Percentiles rank a stretch among this genome's conserved stretches.
phyloP scores from a whole-genome alignment of 2,888 invertebrate genomes.

The Sycophila texana region DNA sequence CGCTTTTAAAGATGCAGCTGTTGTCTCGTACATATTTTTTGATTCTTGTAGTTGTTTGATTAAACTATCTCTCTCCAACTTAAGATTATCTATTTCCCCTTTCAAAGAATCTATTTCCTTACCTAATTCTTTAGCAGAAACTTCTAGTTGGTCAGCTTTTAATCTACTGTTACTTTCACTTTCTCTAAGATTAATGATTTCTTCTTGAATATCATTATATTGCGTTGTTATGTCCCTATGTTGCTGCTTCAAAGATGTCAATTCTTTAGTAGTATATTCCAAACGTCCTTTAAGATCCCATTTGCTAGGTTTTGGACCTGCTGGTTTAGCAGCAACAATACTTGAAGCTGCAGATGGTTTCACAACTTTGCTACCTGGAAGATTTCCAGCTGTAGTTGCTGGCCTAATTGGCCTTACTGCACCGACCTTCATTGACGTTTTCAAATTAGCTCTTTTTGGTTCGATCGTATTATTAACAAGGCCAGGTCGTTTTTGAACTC shows the following conservation, averaged over 20 bases:
- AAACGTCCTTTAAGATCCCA: slow-evolving; percentile 72
- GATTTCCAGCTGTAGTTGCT: slow-evolving; percentile 67
- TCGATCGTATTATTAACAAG: slow-evolving; percentile 57
- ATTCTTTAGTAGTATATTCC: slow-evolving; percentile 75
- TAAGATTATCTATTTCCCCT: slow-evolving; percentile 77
- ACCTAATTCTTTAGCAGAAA: slow-evolving; percentile 75
- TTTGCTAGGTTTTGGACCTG: slow-evolving; percentile 65
- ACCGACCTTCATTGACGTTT: slow-evolving; percentile 55
- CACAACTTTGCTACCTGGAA: slow-evolving; percentile 62
- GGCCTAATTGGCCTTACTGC: slow-evolving; percentile 62
- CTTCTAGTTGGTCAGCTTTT: slow-evolving; percentile 64
- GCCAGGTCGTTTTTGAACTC: slow-evolving; percentile 66
- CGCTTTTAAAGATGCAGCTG: slow-evolving; percentile 67
- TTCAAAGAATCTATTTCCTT: slow-evolving; percentile 80
- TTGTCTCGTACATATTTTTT: slow-evolving; percentile 74
- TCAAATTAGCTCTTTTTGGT: slow-evolving; percentile 63
- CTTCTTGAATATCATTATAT: slow-evolving; percentile 59
- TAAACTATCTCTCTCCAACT: slow-evolving; percentile 72
- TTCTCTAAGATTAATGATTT: slow-evolving; percentile 60
- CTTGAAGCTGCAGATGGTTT: slow-evolving; percentile 6
- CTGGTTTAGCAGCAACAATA: slow-evolving; percentile 51
- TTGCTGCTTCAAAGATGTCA: slow-evolving; percentile 81
- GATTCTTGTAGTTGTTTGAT: slow-evolving; percentile 71
- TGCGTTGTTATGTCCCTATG: slow-evolving; percentile 79
- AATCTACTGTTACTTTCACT: slow-evolving; percentile 58